Conservation (phyloP, 2,797 vertebrate genomes). For the Rhabdomys pumilio region DNA sequence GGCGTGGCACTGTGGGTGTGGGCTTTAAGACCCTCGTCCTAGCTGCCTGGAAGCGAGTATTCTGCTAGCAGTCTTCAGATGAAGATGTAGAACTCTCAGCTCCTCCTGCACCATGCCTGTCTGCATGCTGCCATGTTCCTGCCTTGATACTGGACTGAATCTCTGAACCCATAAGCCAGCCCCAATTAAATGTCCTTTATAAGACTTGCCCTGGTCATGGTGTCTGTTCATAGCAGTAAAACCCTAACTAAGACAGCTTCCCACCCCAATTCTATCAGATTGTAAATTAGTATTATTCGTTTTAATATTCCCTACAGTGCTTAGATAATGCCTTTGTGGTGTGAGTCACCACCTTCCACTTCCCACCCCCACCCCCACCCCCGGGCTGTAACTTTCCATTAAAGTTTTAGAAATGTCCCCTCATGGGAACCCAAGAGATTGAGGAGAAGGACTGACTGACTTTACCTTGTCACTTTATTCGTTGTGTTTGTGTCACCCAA, state of each 20-base stretch:
- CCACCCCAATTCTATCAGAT: background rate
- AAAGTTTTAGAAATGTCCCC: background rate
- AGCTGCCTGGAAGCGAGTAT: no score
- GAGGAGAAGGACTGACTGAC: background rate
- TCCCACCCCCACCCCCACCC: background rate
- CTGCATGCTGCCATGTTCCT: no score
- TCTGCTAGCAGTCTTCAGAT: no score
- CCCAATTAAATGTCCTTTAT: no score
- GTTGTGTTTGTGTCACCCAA: background rate
- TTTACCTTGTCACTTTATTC: background rate
- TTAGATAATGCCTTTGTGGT: background rate
- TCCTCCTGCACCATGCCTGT: no score
- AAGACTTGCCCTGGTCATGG: no score
- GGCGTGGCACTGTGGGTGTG: no score
- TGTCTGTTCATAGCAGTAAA: no score
- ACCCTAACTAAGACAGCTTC: background rate
- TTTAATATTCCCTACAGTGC: background rate
- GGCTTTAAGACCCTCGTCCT: no score
- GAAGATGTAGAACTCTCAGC: no score
- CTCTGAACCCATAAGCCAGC: no score
- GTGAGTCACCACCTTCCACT: background rate
- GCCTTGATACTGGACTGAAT: no score
- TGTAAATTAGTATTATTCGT: background rate
- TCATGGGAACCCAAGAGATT: background rate
- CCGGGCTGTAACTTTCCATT: background rate